Conservation (phyloP, 1,140 invertebrate species). For the Drosophila nebulosa region DNA sequence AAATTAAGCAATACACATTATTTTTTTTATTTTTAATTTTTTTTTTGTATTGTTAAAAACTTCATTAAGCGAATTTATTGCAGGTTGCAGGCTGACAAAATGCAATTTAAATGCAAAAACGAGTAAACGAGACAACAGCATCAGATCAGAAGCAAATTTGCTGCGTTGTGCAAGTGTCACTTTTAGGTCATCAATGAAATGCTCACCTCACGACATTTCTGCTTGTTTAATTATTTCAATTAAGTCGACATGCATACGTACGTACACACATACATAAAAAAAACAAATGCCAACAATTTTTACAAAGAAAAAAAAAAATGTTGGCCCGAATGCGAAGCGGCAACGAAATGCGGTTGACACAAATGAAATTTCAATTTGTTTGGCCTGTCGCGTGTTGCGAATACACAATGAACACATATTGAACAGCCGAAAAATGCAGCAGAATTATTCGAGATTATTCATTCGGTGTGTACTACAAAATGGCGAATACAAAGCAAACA, state of each 20-base stretch:
- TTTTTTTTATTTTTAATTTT: too few species aligned
- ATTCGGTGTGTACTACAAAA: not conserved
- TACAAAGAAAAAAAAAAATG: not conserved
- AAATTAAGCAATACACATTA: conserved; percentile 9
- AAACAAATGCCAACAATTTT: not conserved
- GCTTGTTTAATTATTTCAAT: conserved; percentile 69
- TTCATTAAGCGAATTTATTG: conserved; percentile 74
- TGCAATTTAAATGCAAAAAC: conserved; percentile 61
- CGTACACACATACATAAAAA: conserved; percentile 19
- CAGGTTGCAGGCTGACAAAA: conserved; percentile 34
- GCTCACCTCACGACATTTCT: conserved; percentile 54
- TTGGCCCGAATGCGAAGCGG: not conserved
- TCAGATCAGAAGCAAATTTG: not conserved
- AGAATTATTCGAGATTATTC: not conserved
- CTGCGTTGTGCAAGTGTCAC: conserved; percentile 38
- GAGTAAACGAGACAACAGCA: conserved; percentile 23
- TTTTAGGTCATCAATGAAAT: conserved; percentile 67
- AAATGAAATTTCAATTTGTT: conserved; percentile 48
- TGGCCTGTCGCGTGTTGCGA: not conserved
- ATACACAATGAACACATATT: not conserved
- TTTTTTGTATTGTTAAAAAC: conserved; percentile 38
- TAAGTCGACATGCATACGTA: conserved; percentile 40
- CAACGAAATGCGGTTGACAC: conserved; percentile 31
- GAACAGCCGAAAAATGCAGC: not conserved
- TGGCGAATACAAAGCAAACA: not conserved